Evolutionary conservation across 2,888 invertebrate genomes (phyloP), one percentile per base, ranked within the genome.

Genomic region (Caenorhabditis macrosperma): DNA sequence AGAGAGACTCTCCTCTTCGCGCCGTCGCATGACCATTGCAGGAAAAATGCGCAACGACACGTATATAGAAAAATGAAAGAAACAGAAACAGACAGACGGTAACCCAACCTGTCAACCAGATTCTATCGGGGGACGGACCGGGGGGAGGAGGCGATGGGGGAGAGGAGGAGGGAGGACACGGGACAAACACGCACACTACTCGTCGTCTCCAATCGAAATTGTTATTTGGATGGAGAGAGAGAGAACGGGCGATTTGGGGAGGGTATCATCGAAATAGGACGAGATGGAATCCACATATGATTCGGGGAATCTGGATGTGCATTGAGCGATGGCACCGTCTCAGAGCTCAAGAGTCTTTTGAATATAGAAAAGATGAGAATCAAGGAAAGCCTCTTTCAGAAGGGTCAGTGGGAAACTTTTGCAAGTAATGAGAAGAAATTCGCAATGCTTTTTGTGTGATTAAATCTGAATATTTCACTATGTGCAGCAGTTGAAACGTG

Each of bases 41-140:
- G 55, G 72, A 28, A 64, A 63, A 72, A 72, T 72, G 72, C 64
- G 72, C 63, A 46, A 57, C 64, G 72, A 72, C 72, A 72, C 72
- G 72, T 72, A 72, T 30, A 72, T 26, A 35, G 48, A 71, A 50
- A 57, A 15, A 17, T 26, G 30, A 22, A 41, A 44, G 55, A 48
- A 35, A 38, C 12, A 57, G 38, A 24, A 30, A 55, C 26, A 55
- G 33, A 55, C 12, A 33, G 57, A 48, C 38, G 46, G 55, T 57
- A 72, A 60, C 52, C 69, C 24, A 59, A 55, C 74, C 74, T 74
- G 74, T 64, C 74, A 74, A 64, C 64, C 64, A 64, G 74, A 74
- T 74, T 74, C 46, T 57, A 59, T 74, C 64, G 71, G 9, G 15
- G 20, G 22, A 30, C 30, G n/a, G 38, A 22, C n/a, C 5, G 35